Conservation (phyloP, 2,888 invertebrate species). For the Tachina lurida region DNA sequence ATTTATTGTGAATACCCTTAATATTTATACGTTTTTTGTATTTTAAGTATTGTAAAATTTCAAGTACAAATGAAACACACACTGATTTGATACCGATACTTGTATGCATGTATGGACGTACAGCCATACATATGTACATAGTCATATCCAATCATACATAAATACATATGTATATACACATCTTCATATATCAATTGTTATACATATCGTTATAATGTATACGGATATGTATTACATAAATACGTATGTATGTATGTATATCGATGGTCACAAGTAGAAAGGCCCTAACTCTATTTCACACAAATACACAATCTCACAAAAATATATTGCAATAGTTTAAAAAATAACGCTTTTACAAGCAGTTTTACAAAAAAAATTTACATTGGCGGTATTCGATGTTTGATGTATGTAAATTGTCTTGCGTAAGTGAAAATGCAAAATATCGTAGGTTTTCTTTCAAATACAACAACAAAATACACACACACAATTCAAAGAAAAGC, state of each 20-base stretch:
- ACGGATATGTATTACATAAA: constrained; percentile 10
- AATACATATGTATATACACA: not conserved
- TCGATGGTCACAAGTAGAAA: too few species aligned
- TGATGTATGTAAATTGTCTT: too few species aligned
- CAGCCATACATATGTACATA: constrained; percentile 7
- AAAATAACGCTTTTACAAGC: too few species aligned
- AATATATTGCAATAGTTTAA: too few species aligned
- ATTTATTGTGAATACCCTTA: constrained; percentile 3
- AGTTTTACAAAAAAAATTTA: too few species aligned
- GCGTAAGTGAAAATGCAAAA: too few species aligned
- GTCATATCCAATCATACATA: not conserved
- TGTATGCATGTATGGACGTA: not conserved
- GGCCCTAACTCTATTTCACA: too few species aligned
- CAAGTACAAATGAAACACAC: constrained; percentile 50
- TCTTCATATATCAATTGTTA: not conserved
- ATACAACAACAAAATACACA: too few species aligned
- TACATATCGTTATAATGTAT: constrained; percentile 6
- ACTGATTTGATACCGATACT: not conserved
- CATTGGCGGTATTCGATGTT: too few species aligned
- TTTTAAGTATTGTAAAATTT: constrained; percentile 49
- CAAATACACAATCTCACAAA: too few species aligned
- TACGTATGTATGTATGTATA: not conserved
- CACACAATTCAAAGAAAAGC: too few species aligned
- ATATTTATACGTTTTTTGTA: constrained; percentile 49
- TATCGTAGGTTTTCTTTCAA: too few species aligned